Base-by-base conservation (phyloP, 37 sponge, comb jelly and placozoan genomes). In the Chondrosia reniformis region DNA sequence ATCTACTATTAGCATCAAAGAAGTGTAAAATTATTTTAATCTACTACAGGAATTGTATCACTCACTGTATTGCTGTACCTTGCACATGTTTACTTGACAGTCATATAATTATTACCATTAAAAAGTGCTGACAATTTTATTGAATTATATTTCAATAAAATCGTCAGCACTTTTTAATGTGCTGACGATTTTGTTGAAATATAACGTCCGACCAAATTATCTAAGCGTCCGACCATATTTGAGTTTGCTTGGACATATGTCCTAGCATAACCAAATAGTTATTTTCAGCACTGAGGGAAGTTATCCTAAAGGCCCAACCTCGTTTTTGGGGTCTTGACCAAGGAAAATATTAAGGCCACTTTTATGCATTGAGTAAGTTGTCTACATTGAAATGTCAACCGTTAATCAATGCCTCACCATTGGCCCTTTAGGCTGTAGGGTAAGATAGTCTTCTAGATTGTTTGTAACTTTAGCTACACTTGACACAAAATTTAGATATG, bases 211-310 rank as follows among this genome's bases (percentile, higher is more conserved):
- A 42, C 15, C 75, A 41, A 45, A 39, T 19, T 74, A 31, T 8
- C 5, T 45, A 38, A 74, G 24, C 45, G 75, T 9, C 44, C 75
- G 28, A 40, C 22, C 75, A 74, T 45, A 74, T 45, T 45, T 5
- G 25, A 10, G 15, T 49, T 49, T 10, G 52, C 15, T 49, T 15
- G 15, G 52, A 10, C 52, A 49, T 49, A 19, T 49, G 52, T 49
- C 52, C 52, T 49, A 49, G 15, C 52, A 49, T 19, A 49, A 19
- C 15, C 15, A 15, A 49, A 49, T 19, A 19, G 52, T 49, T 49
- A 49, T 49, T 49, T 49, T 19, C 15, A 15, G 52, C 52, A 49
- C 52, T 49, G 52, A 49, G 52, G 10, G 10, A 10, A 10, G 10
- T 49, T 15, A 19, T 15, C 15, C 52, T 49, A 10, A 49, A 49